phyloP scores from a whole-genome alignment of 2,113 vertebrate species.

The Cyphomyrus plagiostoma region DNA sequence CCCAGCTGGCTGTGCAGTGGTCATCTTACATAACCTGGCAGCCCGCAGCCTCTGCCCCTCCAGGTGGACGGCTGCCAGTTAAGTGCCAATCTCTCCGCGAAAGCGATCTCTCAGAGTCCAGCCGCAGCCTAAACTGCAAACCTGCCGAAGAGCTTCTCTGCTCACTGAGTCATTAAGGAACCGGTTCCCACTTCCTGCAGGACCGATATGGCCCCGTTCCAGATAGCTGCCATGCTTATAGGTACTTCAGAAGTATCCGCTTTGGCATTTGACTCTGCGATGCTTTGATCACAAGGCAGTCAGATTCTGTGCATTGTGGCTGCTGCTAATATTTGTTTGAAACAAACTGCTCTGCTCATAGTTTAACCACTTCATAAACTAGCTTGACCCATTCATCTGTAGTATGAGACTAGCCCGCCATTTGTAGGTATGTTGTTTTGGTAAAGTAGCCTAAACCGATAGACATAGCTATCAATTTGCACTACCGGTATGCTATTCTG shows the following conservation, averaged over 20 bases:
- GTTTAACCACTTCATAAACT: neutral
- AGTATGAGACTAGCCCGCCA: neutral
- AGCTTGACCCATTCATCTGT: neutral
- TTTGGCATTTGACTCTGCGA: neutral
- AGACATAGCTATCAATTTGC: too few relatives aligned
- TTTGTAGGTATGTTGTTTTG: too few relatives aligned
- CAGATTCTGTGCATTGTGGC: neutral
- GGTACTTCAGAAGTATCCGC: neutral
- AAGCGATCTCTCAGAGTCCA: neutral
- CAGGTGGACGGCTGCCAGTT: neutral
- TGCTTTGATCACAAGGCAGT: neutral
- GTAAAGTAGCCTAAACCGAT: too few relatives aligned
- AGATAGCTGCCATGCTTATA: neutral
- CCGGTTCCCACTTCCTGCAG: neutral
- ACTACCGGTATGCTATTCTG: too few relatives aligned
- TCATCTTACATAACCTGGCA: constrained; percentile 11
- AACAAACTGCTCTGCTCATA: neutral
- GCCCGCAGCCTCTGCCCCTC: neutral
- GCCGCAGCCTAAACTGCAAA: neutral
- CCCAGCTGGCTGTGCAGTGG: constrained; percentile 3
- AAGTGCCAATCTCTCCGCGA: neutral
- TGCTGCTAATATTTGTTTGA: neutral
- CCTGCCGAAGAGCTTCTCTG: neutral
- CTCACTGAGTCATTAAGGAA: neutral
- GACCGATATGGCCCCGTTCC: neutral